Conservation (phyloP, 2,888 invertebrate species). For the Tinea pellionella region DNA sequence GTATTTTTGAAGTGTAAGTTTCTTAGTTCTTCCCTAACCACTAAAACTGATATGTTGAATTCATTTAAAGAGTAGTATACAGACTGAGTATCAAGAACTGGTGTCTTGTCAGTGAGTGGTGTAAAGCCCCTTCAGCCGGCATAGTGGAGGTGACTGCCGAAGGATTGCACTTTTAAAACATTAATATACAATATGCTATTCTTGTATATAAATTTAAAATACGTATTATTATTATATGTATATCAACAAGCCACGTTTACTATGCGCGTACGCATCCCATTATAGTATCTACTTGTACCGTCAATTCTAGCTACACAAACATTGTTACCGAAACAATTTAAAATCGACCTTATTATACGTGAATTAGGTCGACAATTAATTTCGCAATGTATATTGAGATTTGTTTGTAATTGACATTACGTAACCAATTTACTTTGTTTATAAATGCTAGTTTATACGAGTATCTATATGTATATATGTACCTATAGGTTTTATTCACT, state of each 20-base stretch:
- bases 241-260: constrained; percentile 12
- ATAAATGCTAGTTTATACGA: constrained; percentile 3
- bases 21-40: no score
- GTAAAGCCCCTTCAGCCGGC: no score
- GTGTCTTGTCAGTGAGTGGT: no score
- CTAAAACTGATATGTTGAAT: no score
- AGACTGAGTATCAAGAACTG: no score
- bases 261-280: constrained; percentile 9
- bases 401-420: neutral
- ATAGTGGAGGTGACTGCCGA: no score
- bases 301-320: neutral
- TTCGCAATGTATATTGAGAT: neutral
- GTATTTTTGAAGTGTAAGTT: no score
- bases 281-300: neutral
- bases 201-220: no score
- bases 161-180: no score
- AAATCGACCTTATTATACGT: neutral
- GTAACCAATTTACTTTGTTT: neutral
- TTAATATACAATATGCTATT: no score
- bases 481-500: neutral
- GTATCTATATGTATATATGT: neutral
- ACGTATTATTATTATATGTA: neutral
- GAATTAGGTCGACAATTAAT: neutral
- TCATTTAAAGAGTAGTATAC: no score
- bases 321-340: neutral